Evolutionary conservation across 2,888 invertebrate species (phyloP).

Genomic region (Argyra leucocephala): DNA sequence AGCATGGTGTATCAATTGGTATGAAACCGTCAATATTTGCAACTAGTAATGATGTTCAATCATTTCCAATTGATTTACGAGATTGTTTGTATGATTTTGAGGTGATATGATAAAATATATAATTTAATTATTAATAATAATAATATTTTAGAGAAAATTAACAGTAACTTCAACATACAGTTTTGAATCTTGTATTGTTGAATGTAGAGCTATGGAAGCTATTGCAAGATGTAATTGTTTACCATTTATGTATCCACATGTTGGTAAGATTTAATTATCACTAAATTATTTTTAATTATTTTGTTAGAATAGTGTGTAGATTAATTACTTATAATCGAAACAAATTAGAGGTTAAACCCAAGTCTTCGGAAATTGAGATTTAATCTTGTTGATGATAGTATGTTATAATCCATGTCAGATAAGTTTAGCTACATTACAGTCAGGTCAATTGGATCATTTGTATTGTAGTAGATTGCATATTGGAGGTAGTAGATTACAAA

Average conservation of each 20-base stretch:
- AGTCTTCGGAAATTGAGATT: no score
- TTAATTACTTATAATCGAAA: neutral
- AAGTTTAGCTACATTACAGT: no score
- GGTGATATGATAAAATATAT: constrained; percentile 23
- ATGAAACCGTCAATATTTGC: constrained; percentile 35
- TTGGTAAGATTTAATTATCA: constrained; percentile 26
- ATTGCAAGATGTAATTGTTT: constrained; percentile 35
- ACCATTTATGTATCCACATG: constrained; percentile 40
- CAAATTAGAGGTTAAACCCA: neutral
- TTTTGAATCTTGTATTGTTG: constrained; percentile 39
- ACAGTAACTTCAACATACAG: constrained; percentile 32
- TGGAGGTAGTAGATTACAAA: no score
- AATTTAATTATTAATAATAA: neutral
- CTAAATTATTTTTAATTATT: neutral
- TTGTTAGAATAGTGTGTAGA: neutral
- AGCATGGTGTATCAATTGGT: constrained; percentile 30
- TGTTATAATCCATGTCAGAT: no score
- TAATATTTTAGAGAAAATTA: constrained; percentile 23
- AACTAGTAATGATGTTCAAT: constrained; percentile 32
- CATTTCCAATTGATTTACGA: constrained; percentile 31
- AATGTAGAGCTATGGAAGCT: constrained; percentile 35
- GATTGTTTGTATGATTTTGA: constrained; percentile 39
- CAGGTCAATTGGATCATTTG: no score
- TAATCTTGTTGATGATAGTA: no score
- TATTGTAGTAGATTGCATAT: no score